Evolutionary conservation across 2,113 vertebrate genomes (phyloP), one percentile per base, ranked within the genome.

Genomic region (Mungos mungo): DNA sequence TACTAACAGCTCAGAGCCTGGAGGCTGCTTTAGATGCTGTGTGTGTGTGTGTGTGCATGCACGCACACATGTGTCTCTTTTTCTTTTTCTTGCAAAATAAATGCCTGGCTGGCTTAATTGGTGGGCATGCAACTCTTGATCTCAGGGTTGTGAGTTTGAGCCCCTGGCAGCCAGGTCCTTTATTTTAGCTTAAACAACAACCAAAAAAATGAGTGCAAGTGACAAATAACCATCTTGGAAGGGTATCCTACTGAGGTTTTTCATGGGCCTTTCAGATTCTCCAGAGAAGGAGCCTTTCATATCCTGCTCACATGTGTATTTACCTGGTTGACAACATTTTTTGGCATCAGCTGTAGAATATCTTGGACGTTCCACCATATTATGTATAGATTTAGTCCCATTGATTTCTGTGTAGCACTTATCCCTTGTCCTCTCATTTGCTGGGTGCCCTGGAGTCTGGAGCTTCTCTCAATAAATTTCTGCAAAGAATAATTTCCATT

Each of bases 391-490:
- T 81, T 41, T 86, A 66, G 84, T 79, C 15, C 33, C 15, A 52
- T 45, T 94, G 69, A 60, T 96, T 91, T 92, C 21, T 65, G 0
- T 72, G 8, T 57, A 91, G 50, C 7, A 60, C 2, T 7, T 87
- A 2, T 91, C 29, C 13, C 33, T 23, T 85, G 21, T 86, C n/a
- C 50, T 74, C 8, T 86, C 41, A 35, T 92, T 92, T 92, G 27
- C 27, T 84, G 25, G 9, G 54, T 88, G 47, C 71, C 25, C 31
- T 12, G 84, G 65, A 72, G 25, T 79, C 54, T 85, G 13, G 21
- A 72, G 21, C 27, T 76, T 87, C 57, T 86, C 19, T 72, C 33
- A 85, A 89, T 80, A 94, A 88, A 94, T 94, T 92, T 96, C 54
- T 96, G 38, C 27, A 88, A 60, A 60, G 76, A 76, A 41, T 88